Base-by-base conservation (phyloP, 2,888 invertebrate species). In the Agrochola litura region DNA sequence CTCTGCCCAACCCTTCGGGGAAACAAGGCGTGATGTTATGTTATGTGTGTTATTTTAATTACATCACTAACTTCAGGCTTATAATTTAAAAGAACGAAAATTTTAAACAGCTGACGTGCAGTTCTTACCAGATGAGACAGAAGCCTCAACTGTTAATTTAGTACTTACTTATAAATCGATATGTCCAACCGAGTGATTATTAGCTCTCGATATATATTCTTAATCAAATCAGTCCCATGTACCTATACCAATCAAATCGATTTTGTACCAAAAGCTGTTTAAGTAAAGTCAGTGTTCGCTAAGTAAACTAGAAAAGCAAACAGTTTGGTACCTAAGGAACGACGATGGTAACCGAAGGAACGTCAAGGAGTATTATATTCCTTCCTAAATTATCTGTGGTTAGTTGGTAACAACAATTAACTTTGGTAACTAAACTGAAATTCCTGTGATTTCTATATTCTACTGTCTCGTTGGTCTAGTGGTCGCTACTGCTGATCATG, bases 301-400 rank as follows among this genome's bases (percentile, higher is more conserved):
- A 14, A 52, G 56, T 52, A 25, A 22, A 64, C 37, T 60, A 68
- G 37, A 52, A 65, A 54, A 37, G 58, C 63, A 63, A 83, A 77
- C 46, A 67, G n/a, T 76, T 76, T 37, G 22, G 8, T 46, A 43
- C 22, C 25, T 49, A 41, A 65, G 52, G 22, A 68, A 49, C 37
- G 9, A 49, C 63, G 46, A 56, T 43, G 43, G 49, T 16, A 49
- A 8, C 43, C 52, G 25, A 46, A 58, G 64, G 41, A 69, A 25
- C 12, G 25, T 16, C 49, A 49, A 56, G 25, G 30, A 66, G 10
- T 60, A 37, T 43, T 16, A 79, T 43, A 43, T 19, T 52, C 30
- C 41, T 52, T 49, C 6, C n/a, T 22, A 46, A 71, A 25, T 37
- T 60, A n/a, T 81, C 37, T 66, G 14, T 79, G 43, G 64, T 41